phyloP scores from a whole-genome alignment of 2,797 vertebrate genomes.

The Anguilla megastoma region DNA sequence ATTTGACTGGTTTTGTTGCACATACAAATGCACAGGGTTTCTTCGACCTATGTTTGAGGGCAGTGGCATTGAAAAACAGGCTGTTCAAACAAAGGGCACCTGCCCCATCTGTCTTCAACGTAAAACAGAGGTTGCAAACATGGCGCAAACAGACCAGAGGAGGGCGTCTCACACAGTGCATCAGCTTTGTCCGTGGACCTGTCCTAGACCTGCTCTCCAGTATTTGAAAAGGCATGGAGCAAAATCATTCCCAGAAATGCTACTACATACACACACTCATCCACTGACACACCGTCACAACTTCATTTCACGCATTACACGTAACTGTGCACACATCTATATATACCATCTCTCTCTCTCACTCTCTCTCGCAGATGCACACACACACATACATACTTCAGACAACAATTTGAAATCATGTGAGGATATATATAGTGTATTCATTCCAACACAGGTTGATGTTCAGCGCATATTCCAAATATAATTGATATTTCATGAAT shows the following conservation, averaged over 20 bases:
- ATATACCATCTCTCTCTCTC: too few species aligned
- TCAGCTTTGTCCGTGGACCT: neutral
- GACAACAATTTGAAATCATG: neutral
- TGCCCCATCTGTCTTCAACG: conserved; percentile 2
- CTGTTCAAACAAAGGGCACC: conserved; percentile 18
- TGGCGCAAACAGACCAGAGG: neutral
- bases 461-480: neutral
- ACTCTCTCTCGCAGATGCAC: neutral
- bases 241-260: neutral
- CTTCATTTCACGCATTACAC: neutral
- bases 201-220: neutral
- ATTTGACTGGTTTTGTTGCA: conserved; percentile 8
- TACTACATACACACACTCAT: neutral
- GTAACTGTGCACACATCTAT: too few species aligned
- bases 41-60: neutral
- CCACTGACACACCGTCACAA: neutral
- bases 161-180: neutral
- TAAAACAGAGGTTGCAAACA: neutral
- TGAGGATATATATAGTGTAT: neutral
- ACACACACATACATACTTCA: neutral
- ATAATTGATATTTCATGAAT: neutral
- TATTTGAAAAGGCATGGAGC: neutral
- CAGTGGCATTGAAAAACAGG: neutral
- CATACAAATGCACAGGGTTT: neutral
- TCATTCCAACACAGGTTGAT: neutral